Evolutionary conservation across 2,888 invertebrate species (phyloP), one percentile per base, ranked within the genome.

Genomic region (Lithophane ornitopus): DNA sequence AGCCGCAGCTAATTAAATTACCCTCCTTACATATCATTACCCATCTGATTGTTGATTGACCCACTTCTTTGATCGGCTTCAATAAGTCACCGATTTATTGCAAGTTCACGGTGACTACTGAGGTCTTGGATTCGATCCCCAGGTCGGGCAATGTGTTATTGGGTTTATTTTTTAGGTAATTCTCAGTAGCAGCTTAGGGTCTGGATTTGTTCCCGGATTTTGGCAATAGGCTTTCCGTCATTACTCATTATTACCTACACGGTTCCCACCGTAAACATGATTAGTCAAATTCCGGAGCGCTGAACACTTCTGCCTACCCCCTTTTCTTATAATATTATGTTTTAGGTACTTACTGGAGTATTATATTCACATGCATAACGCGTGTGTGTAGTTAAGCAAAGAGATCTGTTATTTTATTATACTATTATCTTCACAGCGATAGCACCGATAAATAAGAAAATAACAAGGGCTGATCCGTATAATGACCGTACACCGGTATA

Each of bases 1-100:
- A 87, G 83, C 86, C 82, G 77, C 85, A 86, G 74, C 81, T 89
- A 90, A 90, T 91, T 91, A 74, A 90, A 93, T 95, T 95, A 94
- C 90, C 94, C 94, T 92, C 90, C 81, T 93, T 94, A 94, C 93
- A 94, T 94, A 91, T 93, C 91, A 93, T 94, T 94, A 94, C 90
- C 86, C 88, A 91, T 87, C 87, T 93, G 92, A 95, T 95, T 95
- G 94, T 82, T 83, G 87, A 85, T 89, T 91, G 96, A 95, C 96
- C 95, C 90, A 95, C 88, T 93, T 95, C 80, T 89, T 78, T 87
- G 82, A 91, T 90, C 88, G 82, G 87, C 85, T 83, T 80, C 85
- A 88, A 87, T 82, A 76, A 80, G 78, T 78, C 80, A 78, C 68
- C 80, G 75, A 81, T 80, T 72, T 70, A 73, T 79, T 61, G 61